Percentiles rank a stretch among this genome's conserved stretches.
Conservation (phyloP, 1,140 invertebrate genomes). For the Drosophila parvula region DNA sequence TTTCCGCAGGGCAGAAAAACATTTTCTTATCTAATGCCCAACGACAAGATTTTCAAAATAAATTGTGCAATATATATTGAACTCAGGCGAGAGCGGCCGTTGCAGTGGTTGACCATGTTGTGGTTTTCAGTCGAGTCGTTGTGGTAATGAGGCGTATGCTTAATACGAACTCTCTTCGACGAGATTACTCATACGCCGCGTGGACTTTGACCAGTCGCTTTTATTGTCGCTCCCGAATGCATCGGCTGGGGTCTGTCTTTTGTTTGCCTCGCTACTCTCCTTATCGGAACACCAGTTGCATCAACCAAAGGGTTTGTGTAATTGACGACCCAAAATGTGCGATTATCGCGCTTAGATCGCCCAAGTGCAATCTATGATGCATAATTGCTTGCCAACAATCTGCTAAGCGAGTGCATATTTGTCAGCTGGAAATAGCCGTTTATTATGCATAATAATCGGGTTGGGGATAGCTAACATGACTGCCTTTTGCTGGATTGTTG, state of each 20-base stretch:
- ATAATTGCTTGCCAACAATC: slow-evolving; percentile 56
- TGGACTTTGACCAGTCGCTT: slow-evolving; percentile 59
- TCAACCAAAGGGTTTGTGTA: slow-evolving; percentile 34
- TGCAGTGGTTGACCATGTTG: slow-evolving; percentile 28
- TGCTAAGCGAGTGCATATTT: slow-evolving; percentile 27
- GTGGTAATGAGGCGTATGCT: slow-evolving; percentile 52
- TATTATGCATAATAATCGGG: slow-evolving; percentile 42
- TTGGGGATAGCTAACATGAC: too few species aligned
- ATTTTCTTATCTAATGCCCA: slow-evolving; percentile 40
- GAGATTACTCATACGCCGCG: slow-evolving; percentile 63
- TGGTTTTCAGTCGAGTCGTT: slow-evolving; percentile 16
- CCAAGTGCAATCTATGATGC: slow-evolving; percentile 30
- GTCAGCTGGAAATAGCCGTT: slow-evolving; percentile 45
- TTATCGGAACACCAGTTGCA: slow-evolving; percentile 47
- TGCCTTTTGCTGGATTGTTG: neutral
- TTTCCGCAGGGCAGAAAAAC: neutral
- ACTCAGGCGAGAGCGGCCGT: neutral
- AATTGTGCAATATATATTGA: slow-evolving; percentile 18
- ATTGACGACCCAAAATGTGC: slow-evolving; percentile 25
- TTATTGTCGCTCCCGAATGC: slow-evolving; percentile 41
- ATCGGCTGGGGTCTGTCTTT: neutral
- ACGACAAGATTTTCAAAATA: slow-evolving; percentile 34
- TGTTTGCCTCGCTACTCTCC: slow-evolving; percentile 8
- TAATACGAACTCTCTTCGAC: slow-evolving; percentile 16
- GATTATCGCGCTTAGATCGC: slow-evolving; percentile 17